A percentile compares a stretch with the other conserved stretches of the same genome.
Conservation (phyloP, 2,113 vertebrate genomes). For the Tautogolabrus adspersus region DNA sequence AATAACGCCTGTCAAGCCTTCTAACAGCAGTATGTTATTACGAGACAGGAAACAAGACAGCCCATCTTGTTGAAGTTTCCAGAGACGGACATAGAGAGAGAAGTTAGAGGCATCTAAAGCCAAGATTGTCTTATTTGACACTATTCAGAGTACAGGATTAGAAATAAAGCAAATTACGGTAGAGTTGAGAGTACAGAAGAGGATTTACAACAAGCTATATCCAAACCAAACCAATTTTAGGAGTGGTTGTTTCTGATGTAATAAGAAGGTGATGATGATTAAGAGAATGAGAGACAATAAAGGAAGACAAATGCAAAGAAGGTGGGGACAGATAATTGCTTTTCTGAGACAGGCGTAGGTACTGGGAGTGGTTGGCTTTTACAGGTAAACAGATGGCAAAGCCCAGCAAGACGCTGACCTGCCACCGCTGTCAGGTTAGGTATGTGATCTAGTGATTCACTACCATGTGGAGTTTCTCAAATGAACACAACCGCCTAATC, state of each 20-base stretch:
- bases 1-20: no score
- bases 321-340: conserved; percentile 25
- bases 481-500: conserved; percentile 62
- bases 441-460: conserved; percentile 61
- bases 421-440: conserved; percentile 68
- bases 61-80: not conserved
- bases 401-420: conserved; percentile 59
- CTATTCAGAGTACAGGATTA: no score
- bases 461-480: conserved; percentile 57
- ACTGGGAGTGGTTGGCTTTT: conserved; percentile 46
- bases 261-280: not conserved
- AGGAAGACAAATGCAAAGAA: conserved; percentile 27
- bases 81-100: not conserved
- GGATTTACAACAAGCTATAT: not conserved
- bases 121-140: not conserved
- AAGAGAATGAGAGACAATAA: not conserved
- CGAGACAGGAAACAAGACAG: not conserved
- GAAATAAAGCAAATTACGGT: not conserved
- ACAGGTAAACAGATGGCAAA: conserved; percentile 79
- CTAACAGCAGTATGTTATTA: no score
- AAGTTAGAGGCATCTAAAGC: not conserved
- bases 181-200: not conserved
- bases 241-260: conserved; percentile 13
- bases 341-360: conserved; percentile 9
- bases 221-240: conserved; percentile 11